A percentile compares a stretch with the other conserved stretches of the same genome.
Evolutionary conservation across 2,797 vertebrate genomes (phyloP).

Genomic region (Hemitrygon akajei): DNA sequence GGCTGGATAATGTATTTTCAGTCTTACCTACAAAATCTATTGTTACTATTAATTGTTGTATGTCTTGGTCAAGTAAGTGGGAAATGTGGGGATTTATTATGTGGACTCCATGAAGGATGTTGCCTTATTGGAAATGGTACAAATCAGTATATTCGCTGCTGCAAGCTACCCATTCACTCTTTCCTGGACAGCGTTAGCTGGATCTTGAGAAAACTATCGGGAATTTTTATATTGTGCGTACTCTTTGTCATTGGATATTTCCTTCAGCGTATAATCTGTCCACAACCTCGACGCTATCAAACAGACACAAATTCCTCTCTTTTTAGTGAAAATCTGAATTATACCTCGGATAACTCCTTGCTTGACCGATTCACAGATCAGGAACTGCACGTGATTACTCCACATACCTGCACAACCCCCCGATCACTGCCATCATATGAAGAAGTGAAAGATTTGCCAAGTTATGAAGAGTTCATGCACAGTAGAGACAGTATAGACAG

Average conservation of each 20-base stretch:
- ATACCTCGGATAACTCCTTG: constrained; percentile 78
- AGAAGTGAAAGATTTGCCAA: constrained; percentile 85
- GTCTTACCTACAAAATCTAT: not conserved
- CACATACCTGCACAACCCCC: constrained; percentile 54
- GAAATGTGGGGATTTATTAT: constrained; percentile 71
- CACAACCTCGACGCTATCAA: constrained; percentile 62
- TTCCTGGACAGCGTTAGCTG: constrained; percentile 82
- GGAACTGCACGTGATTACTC: constrained; percentile 51
- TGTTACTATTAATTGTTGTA: constrained; percentile 19
- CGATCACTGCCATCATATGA: constrained; percentile 79
- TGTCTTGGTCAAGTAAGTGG: constrained; percentile 57
- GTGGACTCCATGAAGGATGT: constrained; percentile 72
- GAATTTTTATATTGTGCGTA: constrained; percentile 79
- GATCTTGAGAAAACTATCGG: constrained; percentile 83
- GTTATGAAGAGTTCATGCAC: constrained; percentile 85
- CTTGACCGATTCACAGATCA: constrained; percentile 65
- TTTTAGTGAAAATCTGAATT: constrained; percentile 59
- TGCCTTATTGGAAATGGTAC: constrained; percentile 63
- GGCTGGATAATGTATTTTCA: constrained; percentile 7
- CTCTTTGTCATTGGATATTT: constrained; percentile 89
- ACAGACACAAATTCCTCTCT: constrained; percentile 49
- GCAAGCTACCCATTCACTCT: constrained; percentile 69
- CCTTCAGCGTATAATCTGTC: constrained; percentile 81
- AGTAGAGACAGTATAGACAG: constrained; percentile 31
- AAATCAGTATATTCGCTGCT: constrained; percentile 64